phyloP scores from a whole-genome alignment of 1,140 invertebrate species.

The Trialeurodes vaporariorum region DNA sequence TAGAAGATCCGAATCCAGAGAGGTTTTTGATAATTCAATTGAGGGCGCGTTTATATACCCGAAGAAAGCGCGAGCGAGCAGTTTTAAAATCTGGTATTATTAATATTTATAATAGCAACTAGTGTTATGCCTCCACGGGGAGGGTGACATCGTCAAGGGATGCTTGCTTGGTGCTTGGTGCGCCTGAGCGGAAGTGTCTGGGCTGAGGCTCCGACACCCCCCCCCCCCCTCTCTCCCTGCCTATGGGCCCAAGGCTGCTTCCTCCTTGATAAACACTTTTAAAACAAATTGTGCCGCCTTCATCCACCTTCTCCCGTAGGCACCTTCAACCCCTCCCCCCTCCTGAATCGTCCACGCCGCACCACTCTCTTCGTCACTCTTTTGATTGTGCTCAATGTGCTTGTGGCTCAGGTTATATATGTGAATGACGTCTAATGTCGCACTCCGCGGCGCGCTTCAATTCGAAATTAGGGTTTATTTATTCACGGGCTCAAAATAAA shows the following conservation, averaged over 20 bases:
- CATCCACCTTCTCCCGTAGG: background rate
- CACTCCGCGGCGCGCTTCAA: too few species aligned
- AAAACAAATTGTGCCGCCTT: background rate
- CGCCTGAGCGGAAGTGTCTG: background rate
- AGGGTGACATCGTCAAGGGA: background rate
- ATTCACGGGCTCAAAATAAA: too few species aligned
- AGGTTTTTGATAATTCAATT: background rate
- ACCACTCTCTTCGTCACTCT: too few species aligned
- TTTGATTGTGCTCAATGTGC: too few species aligned
- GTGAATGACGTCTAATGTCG: too few species aligned
- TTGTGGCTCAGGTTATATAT: too few species aligned
- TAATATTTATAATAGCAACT: constrained; percentile 1
- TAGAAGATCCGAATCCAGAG: too few species aligned
- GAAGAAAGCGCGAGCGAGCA: background rate
- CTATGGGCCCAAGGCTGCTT: background rate
- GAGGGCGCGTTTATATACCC: too few species aligned
- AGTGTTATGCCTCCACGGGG: background rate
- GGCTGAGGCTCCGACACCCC: background rate
- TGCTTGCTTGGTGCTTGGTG: too few species aligned
- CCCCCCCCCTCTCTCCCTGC: background rate
- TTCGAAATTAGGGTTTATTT: background rate
- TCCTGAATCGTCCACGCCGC: too few species aligned
- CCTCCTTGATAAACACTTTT: background rate
- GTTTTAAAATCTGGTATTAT: background rate
- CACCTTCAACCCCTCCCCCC: background rate